Evolutionary conservation across 2,888 invertebrate species (phyloP), one percentile per base, ranked within the genome.

Genomic region (Theretra japonica): DNA sequence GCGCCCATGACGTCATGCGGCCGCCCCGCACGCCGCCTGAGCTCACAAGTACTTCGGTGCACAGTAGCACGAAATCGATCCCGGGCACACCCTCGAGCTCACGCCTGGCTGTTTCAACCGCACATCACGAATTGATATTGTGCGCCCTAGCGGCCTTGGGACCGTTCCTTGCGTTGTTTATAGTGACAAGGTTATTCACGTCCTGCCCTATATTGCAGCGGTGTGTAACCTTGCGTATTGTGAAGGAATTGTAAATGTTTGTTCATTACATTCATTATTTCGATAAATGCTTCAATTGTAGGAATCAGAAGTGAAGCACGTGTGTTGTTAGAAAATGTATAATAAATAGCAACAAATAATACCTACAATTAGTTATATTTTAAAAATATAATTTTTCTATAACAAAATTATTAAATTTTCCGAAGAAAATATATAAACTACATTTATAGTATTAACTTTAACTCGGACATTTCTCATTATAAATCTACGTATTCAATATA

Each of bases 1-100:
- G 74, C 75, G 76, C 84, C 85, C 79, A 86, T 89, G 88, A 89
- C 90, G 86, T 87, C 86, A 89, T 84, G 73, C 70, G 73, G 75
- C 72, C 75, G 72, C 75, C 80, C 79, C 73, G 33, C 60, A 58
- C 68, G 57, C 72, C 74, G 60, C 73, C 62, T 33, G 58, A 73
- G 70, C 75, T 15, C 50, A 72, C 73, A 50, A 75, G 75, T 74
- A 78, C 71, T 76, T 76, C 76, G 73, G 75, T 75, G 79, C 79
- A 82, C 80, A 78, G 77, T 77, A 78, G 78, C 73, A 73, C 79
- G 74, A 77, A 84, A 86, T 86, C 85, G 84, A 88, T 84, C 82
- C 80, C 78, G 75, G 72, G 73, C 75, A 75, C 73, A 74, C 79
- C 72, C 76, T 70, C 74, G 65, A 68, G 73, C 72, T 75, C 73